Evolutionary conservation across 2,797 vertebrate species (phyloP).

Genomic region (Cheirogaleus major): DNA sequence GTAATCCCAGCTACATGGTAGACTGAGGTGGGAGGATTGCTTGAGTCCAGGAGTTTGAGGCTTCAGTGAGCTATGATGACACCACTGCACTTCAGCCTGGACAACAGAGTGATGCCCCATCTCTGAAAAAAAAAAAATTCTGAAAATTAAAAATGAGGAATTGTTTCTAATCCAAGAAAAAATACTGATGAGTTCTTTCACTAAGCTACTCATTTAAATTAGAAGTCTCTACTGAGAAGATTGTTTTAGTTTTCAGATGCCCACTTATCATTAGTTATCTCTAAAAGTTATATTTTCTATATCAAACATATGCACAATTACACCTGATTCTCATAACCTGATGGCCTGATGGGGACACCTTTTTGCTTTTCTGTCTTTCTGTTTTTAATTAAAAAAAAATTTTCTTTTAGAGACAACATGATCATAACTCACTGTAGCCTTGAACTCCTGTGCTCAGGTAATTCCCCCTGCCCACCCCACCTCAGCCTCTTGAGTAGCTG

Average conservation of each 20-base stretch:
- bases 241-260: slow-evolving; percentile 14
- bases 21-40: background rate
- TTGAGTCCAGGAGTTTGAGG: background rate
- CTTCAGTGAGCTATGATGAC: background rate
- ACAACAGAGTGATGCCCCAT: background rate
- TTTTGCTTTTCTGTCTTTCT: background rate
- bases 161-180: background rate
- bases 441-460: background rate
- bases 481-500: background rate
- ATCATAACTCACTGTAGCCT: background rate
- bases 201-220: background rate
- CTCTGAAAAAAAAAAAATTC: background rate
- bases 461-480: background rate
- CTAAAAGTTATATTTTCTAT: background rate
- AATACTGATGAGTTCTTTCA: background rate
- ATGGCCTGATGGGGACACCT: background rate
- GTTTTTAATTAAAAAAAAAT: background rate
- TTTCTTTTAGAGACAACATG: background rate
- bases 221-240: background rate
- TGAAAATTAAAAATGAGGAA: background rate
- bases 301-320: background rate
- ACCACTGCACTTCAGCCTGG: background rate
- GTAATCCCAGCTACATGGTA: background rate
- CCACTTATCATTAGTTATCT: background rate
- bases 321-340: background rate